phyloP scores from a whole-genome alignment of 2,888 invertebrate genomes.

The Oligia latruncula region DNA sequence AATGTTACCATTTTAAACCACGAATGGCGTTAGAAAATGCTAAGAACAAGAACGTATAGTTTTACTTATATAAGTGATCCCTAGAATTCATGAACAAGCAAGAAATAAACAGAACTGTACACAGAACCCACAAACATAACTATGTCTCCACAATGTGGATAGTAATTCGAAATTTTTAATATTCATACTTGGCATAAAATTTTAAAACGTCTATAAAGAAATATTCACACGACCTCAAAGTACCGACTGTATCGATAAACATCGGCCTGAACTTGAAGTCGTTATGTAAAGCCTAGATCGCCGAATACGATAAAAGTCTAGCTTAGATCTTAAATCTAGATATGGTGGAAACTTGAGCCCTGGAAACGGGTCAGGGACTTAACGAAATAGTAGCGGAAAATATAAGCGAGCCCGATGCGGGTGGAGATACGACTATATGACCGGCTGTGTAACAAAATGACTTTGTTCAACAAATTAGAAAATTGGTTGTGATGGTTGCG shows the following conservation, averaged over 20 bases:
- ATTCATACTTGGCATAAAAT: constrained; percentile 61
- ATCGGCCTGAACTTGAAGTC: constrained; percentile 79
- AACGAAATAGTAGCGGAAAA: constrained; percentile 69
- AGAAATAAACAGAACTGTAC: constrained; percentile 12
- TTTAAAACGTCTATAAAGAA: constrained; percentile 57
- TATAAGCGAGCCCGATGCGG: constrained; percentile 53
- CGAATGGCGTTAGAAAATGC: background rate
- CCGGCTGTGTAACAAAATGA: constrained; percentile 42
- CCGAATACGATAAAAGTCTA: constrained; percentile 77
- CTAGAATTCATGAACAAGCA: constrained; percentile 1
- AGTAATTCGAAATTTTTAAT: constrained; percentile 60
- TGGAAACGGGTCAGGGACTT: constrained; percentile 81
- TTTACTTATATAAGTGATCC: background rate
- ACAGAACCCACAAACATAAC: constrained; percentile 26
- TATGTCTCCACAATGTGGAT: constrained; percentile 44
- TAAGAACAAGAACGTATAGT: background rate
- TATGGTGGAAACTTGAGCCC: constrained; percentile 79
- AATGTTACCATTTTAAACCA: background rate
- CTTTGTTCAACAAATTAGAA: constrained; percentile 58
- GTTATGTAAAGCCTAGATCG: constrained; percentile 78
- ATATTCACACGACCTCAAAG: constrained; percentile 64
- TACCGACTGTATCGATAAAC: constrained; percentile 71
- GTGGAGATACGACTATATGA: constrained; percentile 21
- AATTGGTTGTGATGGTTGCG: constrained; percentile 56
- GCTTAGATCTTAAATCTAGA: constrained; percentile 81